A percentile compares a stretch with the other conserved stretches of the same genome.
Conservation (phyloP, 1,140 invertebrate genomes). For the Catajapyx aquilonaris region DNA sequence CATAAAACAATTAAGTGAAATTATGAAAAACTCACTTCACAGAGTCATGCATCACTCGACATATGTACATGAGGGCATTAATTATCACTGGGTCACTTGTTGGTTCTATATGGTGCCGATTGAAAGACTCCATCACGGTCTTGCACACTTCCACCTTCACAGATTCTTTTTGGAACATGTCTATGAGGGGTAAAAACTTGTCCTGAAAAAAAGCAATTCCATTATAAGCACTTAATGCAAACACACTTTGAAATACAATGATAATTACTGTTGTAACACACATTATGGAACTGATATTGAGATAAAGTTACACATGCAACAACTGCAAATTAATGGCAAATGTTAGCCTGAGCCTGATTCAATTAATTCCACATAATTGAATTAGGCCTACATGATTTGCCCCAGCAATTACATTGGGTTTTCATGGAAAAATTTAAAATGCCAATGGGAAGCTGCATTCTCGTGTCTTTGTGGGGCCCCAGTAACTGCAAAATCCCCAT, state of each 20-base stretch:
- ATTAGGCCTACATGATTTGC: too few species aligned
- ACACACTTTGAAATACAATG: not conserved
- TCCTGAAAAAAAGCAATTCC: slow-evolving; percentile 32
- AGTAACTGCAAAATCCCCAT: too few species aligned
- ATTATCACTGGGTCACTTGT: slow-evolving; percentile 67
- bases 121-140: slow-evolving; percentile 48
- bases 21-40: slow-evolving; percentile 76
- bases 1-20: too few species aligned
- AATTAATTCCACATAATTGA: too few species aligned
- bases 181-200: slow-evolving; percentile 70
- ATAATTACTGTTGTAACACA: not conserved
- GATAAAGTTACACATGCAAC: too few species aligned
- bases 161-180: slow-evolving; percentile 68
- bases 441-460: too few species aligned
- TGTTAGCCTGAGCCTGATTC: too few species aligned
- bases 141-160: slow-evolving; percentile 67
- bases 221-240: not conserved
- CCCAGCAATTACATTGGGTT: too few species aligned
- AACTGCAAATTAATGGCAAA: too few species aligned
- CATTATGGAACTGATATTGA: too few species aligned
- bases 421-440: too few species aligned
- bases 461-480: too few species aligned
- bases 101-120: slow-evolving; percentile 29
- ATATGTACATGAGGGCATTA: slow-evolving; percentile 65
- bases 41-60: slow-evolving; percentile 73